Evolutionary conservation across 2,888 invertebrate genomes (phyloP), one percentile per base, ranked within the genome.

Genomic region (Apodemia duryi): DNA sequence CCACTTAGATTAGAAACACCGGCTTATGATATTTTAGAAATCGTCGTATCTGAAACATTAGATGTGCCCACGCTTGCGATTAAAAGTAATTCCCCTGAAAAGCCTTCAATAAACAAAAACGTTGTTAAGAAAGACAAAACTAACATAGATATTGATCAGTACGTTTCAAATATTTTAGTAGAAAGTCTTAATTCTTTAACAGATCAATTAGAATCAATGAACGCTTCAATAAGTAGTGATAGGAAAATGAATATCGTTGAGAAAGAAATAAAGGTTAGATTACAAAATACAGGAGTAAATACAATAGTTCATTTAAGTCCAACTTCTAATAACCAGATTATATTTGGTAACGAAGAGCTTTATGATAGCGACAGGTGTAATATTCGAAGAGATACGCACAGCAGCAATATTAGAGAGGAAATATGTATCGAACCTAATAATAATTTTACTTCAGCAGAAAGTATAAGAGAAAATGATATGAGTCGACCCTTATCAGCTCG

Each of bases 81-180:
- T 4, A 78, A 71, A 66, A 70, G 61, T 52, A 65, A 63, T 41
- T 67, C 67, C 9, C 66, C 73, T 10, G 71, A 75, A n/a, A 70
- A 71, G 11, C 65, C 65, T 21, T 66, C 70, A 35, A 63, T 64
- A 6, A 66, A 66, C 29, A 76, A 70, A 69, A 69, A 73, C 64
- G 70, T 74, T 9, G 61, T 65, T 9, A 75, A 67, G 63, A 66
- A 64, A 29, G 74, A 66, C 52, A 54, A 67, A 10, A 71, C 70
- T n/a, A 81, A 79, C 64, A 75, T 86, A 52, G 84, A 91, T 71
- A 83, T 93, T 32, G 93, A 93, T 73, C 86, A 89, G 71, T 93
- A 92, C 71, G 92, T 93, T 21, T 92, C 93, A 2, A 88, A 88
- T 72, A 88, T 93, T 72, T 76, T 93, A 51, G 90, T 93, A 7